phyloP scores from a whole-genome alignment of 2,113 vertebrate genomes.

The Takifugu flavidus region DNA sequence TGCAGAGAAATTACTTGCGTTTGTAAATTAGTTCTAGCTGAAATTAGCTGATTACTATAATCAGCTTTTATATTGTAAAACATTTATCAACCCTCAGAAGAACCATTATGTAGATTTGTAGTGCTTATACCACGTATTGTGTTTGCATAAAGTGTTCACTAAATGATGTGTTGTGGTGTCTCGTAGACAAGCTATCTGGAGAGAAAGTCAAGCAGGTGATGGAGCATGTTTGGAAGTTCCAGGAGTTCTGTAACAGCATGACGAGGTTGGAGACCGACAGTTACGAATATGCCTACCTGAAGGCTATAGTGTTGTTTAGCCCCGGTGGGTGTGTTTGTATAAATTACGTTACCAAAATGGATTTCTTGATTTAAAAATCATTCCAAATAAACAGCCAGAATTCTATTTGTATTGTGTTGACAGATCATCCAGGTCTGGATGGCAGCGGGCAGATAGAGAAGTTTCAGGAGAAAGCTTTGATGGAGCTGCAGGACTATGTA shows the following conservation, averaged over 20 bases:
- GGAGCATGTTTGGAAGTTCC: slow-evolving; percentile 99
- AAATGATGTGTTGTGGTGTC: slow-evolving; percentile 3
- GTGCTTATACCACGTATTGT: neutral
- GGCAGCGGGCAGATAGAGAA: slow-evolving; percentile 93
- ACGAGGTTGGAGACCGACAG: slow-evolving; percentile 90
- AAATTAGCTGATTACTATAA: neutral
- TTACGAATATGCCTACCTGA: slow-evolving; percentile 98
- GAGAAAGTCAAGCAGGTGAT: slow-evolving; percentile 96
- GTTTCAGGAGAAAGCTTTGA: slow-evolving; percentile 98
- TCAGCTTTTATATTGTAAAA: no score
- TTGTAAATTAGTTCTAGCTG: neutral
- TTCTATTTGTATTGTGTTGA: slow-evolving; percentile 10
- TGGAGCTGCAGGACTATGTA: slow-evolving; percentile 98
- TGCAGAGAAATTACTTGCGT: no score
- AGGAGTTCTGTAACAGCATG: slow-evolving; percentile 99
- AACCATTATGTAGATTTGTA: no score
- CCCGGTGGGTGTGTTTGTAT: slow-evolving; percentile 80
- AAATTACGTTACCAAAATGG: no score
- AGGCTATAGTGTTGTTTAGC: slow-evolving; percentile 97
- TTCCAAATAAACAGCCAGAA: neutral
- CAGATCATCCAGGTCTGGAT: slow-evolving; percentile 94
- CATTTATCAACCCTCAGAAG: no score
- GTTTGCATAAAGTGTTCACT: neutral
- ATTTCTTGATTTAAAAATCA: neutral
- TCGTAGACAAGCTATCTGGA: slow-evolving; percentile 89